A percentile compares a stretch with the other conserved stretches of the same genome.
These are phyloP conservation scores for Diaphora mendica DNA, from an alignment of 2,888 invertebrate species.

Conservation along the genomic window DNA sequence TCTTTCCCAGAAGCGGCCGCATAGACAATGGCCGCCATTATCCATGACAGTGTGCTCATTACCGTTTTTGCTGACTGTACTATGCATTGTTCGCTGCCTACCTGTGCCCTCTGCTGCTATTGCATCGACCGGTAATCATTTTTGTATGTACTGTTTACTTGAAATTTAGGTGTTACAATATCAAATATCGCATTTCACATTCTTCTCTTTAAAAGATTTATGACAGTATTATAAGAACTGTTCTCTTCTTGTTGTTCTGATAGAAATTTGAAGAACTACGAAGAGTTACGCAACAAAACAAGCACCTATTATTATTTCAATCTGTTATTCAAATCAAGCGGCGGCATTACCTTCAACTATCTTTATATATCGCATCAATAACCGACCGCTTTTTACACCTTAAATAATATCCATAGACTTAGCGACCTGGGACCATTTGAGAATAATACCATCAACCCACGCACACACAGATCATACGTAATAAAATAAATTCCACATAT, in stretches of 20 bases:
- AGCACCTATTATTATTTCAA: conserved; percentile 18
- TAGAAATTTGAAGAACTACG: neutral
- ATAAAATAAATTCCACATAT: conserved; percentile 84
- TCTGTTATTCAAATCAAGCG: conserved; percentile 24
- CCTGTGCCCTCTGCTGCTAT: conserved; percentile 70
- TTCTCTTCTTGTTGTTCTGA: neutral
- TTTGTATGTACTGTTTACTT: conserved; percentile 45
- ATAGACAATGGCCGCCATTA: conserved; percentile 81
- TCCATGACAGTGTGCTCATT: conserved; percentile 81
- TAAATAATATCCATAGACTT: conserved; percentile 37
- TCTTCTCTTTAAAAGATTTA: neutral
- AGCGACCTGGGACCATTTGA: conserved; percentile 41
- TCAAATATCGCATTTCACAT: conserved; percentile 24
- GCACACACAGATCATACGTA: conserved; percentile 68
- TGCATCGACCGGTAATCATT: conserved; percentile 58
- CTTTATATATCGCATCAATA: conserved; percentile 32
- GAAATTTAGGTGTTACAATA: conserved; percentile 37
- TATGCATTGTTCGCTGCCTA: conserved; percentile 76
- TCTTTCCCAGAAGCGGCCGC: conserved; percentile 66
- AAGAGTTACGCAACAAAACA: conserved; percentile 3
- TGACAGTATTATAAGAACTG: neutral
- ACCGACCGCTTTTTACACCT: conserved; percentile 33
- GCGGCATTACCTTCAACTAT: conserved; percentile 30
- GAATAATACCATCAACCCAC: conserved; percentile 68
- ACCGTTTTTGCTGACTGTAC: conserved; percentile 75